phyloP scores from a whole-genome alignment of 2,888 invertebrate genomes.

The Drosophila crucigera region DNA sequence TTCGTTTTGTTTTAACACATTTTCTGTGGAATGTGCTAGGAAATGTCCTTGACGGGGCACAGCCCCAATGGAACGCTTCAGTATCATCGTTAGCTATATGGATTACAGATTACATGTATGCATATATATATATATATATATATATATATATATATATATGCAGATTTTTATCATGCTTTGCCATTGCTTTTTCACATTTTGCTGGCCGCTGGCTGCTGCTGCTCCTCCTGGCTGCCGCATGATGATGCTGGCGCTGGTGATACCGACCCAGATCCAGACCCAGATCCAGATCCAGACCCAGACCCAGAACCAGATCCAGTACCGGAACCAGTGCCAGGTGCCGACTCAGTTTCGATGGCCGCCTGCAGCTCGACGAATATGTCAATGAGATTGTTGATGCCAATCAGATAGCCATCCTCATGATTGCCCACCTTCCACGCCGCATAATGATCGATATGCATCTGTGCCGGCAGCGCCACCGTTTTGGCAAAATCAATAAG shows the following conservation, averaged over 20 bases:
- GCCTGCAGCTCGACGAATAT: slow-evolving; percentile 87
- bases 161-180: slow-evolving; percentile 24
- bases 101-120: slow-evolving; percentile 8
- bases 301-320: slow-evolving; percentile 11
- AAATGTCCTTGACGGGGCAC: slow-evolving; percentile 52
- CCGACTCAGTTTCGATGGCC: slow-evolving; percentile 50
- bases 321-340: slow-evolving; percentile 3
- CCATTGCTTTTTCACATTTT: slow-evolving; percentile 32
- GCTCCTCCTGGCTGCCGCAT: slow-evolving; percentile 47
- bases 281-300: slow-evolving; percentile 30
- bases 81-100: slow-evolving; percentile 42
- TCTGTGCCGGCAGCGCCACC: slow-evolving; percentile 90
- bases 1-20: slow-evolving; percentile 27
- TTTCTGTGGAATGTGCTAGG: slow-evolving; percentile 55
- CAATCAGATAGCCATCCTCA: slow-evolving; percentile 97
- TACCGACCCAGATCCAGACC: slow-evolving; percentile 48
- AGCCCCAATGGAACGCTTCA: slow-evolving; percentile 62
- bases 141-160: slow-evolving; percentile 6
- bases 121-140: slow-evolving; percentile 12
- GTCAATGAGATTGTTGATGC: slow-evolving; percentile 94
- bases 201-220: slow-evolving; percentile 17
- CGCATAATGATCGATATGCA: slow-evolving; percentile 91
- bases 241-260: slow-evolving; percentile 43
- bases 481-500: slow-evolving; percentile 99
- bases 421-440: slow-evolving; percentile 98